Percentiles rank a stretch among this genome's conserved stretches.
phyloP scores from a whole-genome alignment of 2,113 vertebrate species.

The Sapajus apella region DNA sequence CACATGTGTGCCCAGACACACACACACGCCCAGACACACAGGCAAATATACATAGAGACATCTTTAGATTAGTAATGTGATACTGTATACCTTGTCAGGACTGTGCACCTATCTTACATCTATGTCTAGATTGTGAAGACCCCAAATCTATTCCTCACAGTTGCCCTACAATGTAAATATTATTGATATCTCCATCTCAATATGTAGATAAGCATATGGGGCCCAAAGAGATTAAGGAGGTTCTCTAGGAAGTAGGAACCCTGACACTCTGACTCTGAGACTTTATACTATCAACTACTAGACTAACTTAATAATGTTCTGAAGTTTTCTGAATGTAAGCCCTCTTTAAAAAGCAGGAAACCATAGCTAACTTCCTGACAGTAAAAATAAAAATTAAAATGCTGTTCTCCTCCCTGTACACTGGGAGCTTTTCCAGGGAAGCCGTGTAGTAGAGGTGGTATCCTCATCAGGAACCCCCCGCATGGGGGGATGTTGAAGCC shows the following conservation, averaged over 20 bases:
- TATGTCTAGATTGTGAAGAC: not conserved
- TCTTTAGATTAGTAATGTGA: not conserved
- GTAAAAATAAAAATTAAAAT: not conserved
- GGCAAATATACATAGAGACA: not conserved
- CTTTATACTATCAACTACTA: not conserved
- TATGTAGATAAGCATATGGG: not conserved
- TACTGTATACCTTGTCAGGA: not conserved
- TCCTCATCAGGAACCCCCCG: not conserved
- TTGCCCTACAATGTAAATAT: not conserved
- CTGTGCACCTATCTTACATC: not conserved
- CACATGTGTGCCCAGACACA: not conserved
- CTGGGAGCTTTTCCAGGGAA: not conserved
- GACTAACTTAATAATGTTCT: not conserved
- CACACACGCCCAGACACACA: too few relatives aligned
- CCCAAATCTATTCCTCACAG: not conserved
- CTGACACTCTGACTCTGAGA: not conserved
- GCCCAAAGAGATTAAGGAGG: not conserved
- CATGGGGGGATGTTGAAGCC: too few relatives aligned
- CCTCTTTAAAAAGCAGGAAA: not conserved
- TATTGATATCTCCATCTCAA: not conserved
- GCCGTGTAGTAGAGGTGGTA: accelerated
- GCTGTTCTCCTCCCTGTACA: not conserved
- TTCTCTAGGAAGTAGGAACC: not conserved
- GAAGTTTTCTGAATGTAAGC: not conserved
- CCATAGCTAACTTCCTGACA: not conserved